Conservation (phyloP, 2,113 vertebrate genomes). For the Anser brachyrhynchus region DNA sequence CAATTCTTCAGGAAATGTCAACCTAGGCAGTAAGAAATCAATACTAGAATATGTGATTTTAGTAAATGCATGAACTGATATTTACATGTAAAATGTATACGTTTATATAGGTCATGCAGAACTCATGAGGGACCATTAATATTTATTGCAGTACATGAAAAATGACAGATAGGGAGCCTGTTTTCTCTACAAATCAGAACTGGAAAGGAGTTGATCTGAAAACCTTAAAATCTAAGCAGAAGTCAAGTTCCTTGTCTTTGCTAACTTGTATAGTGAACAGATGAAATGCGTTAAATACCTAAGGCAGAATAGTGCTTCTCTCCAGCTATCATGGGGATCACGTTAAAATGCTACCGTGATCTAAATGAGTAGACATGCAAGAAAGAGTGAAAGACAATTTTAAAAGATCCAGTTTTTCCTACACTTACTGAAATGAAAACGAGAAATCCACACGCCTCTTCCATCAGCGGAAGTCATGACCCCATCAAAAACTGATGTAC, state of each 20-base stretch:
- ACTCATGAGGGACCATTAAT: neutral
- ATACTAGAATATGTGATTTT: neutral
- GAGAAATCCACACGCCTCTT: neutral
- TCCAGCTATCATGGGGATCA: neutral
- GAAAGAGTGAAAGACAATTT: neutral
- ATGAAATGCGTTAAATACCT: neutral
- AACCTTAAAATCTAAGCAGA: neutral
- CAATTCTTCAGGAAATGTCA: neutral
- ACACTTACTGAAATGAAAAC: constrained; percentile 15
- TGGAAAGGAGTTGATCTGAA: neutral
- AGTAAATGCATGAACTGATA: neutral
- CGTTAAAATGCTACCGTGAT: neutral
- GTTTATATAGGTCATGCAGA: neutral
- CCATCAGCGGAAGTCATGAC: neutral
- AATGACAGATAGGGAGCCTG: neutral
- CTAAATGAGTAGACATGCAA: neutral
- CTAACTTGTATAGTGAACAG: rapidly evolving
- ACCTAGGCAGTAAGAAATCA: neutral
- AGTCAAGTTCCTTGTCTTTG: neutral
- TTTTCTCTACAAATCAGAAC: neutral
- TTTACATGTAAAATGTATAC: neutral
- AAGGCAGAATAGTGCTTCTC: neutral
- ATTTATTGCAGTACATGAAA: neutral
- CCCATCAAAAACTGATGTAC: constrained; percentile 13
- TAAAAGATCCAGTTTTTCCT: neutral